Evolutionary conservation across 2,888 invertebrate species (phyloP).

Genomic region (Branchipolynoe longqiensis): DNA sequence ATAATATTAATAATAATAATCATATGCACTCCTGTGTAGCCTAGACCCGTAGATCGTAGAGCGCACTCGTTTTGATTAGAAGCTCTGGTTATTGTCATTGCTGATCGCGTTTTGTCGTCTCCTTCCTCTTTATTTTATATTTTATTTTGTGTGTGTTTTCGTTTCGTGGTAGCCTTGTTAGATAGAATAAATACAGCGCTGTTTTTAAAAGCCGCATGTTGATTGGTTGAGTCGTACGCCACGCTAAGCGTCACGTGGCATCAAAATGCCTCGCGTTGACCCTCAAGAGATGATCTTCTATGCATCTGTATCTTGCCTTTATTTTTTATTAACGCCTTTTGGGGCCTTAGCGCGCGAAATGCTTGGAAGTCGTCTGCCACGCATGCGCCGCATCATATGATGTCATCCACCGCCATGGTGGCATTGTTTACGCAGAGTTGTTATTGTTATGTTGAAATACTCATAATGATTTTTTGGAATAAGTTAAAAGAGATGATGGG

Average conservation of each 20-base stretch:
- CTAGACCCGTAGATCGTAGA: constrained; percentile 3
- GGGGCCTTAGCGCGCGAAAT: constrained; percentile 11
- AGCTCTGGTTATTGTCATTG: background rate
- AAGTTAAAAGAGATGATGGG: background rate
- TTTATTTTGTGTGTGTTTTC: no score
- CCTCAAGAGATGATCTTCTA: background rate
- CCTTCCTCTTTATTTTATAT: background rate
- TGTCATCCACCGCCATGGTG: background rate
- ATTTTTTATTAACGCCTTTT: constrained; percentile 26
- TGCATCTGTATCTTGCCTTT: constrained; percentile 27
- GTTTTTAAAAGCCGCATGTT: background rate
- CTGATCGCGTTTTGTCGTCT: background rate
- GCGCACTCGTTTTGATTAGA: background rate
- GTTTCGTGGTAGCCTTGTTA: constrained; percentile 44
- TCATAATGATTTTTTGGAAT: background rate
- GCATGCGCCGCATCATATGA: constrained; percentile 11
- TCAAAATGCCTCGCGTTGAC: constrained; percentile 9
- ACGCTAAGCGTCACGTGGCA: background rate
- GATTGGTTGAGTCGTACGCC: background rate
- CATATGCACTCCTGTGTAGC: constrained; percentile 14
- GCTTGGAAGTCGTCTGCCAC: background rate
- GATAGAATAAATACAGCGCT: constrained; percentile 18
- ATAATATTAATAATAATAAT: no score
- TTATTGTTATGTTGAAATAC: constrained; percentile 50
- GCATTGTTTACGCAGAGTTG: constrained; percentile 37